These are phyloP conservation scores for Passerina amoena DNA, from an alignment of 2,113 vertebrate species.

Conservation along the genomic window DNA sequence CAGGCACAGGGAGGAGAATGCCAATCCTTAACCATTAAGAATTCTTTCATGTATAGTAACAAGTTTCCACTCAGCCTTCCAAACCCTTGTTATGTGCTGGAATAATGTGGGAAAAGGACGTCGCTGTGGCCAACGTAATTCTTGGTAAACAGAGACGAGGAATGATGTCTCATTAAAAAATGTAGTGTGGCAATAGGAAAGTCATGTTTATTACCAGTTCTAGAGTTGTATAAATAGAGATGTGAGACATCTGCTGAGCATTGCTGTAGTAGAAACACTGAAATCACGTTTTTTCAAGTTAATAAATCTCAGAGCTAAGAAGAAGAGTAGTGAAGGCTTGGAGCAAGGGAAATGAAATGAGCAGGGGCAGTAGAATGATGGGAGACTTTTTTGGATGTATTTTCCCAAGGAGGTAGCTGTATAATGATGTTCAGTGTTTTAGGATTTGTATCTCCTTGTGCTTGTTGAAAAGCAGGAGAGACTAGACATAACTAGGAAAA, in stretches of 20 bases:
- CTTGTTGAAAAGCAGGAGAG: not conserved
- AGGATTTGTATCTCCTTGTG: not conserved
- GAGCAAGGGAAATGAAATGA: not conserved
- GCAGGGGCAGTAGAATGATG: not conserved
- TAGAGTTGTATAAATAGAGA: conserved; percentile 50
- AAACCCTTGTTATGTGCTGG: not conserved
- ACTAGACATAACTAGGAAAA: not conserved
- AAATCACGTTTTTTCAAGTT: not conserved
- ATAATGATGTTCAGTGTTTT: not conserved
- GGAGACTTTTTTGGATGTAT: not conserved
- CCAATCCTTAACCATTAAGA: not conserved
- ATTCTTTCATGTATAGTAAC: not conserved
- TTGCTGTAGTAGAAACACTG: not conserved
- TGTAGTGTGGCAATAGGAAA: conserved; percentile 28
- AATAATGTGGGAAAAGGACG: not conserved
- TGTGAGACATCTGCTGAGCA: conserved; percentile 34
- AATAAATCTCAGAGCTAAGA: not conserved
- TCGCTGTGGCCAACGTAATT: not conserved
- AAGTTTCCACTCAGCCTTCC: conserved; percentile 17
- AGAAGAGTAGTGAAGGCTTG: not conserved
- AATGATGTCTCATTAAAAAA: conserved; percentile 48
- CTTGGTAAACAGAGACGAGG: conserved; percentile 8
- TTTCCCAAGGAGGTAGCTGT: not conserved
- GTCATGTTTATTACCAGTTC: conserved; percentile 38
- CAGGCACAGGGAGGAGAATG: not conserved